Evolutionary conservation across 2,888 invertebrate species (phyloP), one percentile per base, ranked within the genome.

Genomic region (Tenodera sinensis): DNA sequence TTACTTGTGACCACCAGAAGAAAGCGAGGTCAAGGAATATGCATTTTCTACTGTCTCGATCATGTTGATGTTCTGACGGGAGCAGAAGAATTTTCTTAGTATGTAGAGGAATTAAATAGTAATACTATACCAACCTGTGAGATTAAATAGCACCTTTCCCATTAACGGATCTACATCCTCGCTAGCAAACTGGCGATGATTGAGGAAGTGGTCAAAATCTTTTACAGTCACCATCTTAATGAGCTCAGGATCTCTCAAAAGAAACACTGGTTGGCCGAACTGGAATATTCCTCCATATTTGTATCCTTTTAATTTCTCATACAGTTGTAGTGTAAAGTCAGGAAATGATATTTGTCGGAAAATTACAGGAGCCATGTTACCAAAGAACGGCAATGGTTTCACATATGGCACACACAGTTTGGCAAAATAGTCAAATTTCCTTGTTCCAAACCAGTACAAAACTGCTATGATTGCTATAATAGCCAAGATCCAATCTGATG

Each of bases 261-360:
- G 27, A 9, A 28, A 28, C 25, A 27, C 28, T 12, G 83, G 83
- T 28, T 28, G 14, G 25, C 14, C 89, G 42, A 94, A 93, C 91
- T 94, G 94, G 90, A 93, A 95, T 81, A 93, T 91, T 3, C 95
- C 95, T n/a, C 86, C 87, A 27, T 83, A 82, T 25, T 87, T n/a
- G 8, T 89, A 28, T 25, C 83, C 84, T 42, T 83, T 83, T 25
- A 85, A 83, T 27, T 54, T 71, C 8, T 88, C 84, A 84, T 89
- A 89, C 8, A 89, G 82, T 6, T 88, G 20, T 34, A 54, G 28
- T 25, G 54, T 27, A 3, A 83, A 42, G 2, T 89, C 89, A 0
- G 84, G 81, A 27, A 84, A 42, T 25, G 89, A 83, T 30, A 47
- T 34, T 71, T 83, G 83, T 28, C 86, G 47, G 34, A 89, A 83